A percentile compares a stretch with the other conserved stretches of the same genome.
phyloP scores from a whole-genome alignment of 2,113 vertebrate species.

The Jaculus jaculus region DNA sequence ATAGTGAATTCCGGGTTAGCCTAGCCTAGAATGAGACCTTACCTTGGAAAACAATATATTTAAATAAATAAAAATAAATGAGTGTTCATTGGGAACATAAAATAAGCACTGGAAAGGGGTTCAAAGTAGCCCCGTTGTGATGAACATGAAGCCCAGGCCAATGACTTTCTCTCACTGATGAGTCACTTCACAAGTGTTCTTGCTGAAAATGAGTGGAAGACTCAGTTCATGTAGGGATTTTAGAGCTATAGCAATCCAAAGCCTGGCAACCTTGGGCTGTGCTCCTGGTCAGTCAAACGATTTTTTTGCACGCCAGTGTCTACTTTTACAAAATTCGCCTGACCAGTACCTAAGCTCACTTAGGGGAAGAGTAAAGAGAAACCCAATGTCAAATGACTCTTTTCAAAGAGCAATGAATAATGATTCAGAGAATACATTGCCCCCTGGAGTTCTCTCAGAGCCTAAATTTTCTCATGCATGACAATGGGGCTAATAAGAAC shows the following conservation, averaged over 20 bases:
- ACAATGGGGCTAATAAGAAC: neutral
- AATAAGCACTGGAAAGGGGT: slow-evolving; percentile 57
- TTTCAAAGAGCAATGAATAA: neutral
- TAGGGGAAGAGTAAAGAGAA: slow-evolving; percentile 1
- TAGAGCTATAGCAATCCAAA: slow-evolving; percentile 47
- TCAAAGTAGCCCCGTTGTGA: slow-evolving; percentile 70
- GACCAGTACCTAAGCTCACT: neutral
- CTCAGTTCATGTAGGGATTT: neutral
- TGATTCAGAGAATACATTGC: neutral
- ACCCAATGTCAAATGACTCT: neutral
- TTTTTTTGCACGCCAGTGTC: neutral
- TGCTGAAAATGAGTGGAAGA: slow-evolving; percentile 3
- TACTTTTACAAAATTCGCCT: neutral
- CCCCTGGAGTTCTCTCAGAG: neutral
- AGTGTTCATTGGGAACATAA: slow-evolving; percentile 69
- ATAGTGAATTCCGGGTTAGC: no score
- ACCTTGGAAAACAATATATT: no score
- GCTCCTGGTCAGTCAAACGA: neutral
- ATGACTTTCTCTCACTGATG: slow-evolving; percentile 32
- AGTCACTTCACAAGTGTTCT: slow-evolving; percentile 64
- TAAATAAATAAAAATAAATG: no score
- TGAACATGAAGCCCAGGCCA: slow-evolving; percentile 75
- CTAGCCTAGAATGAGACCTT: no score
- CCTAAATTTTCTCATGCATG: slow-evolving; percentile 37
- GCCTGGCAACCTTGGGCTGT: slow-evolving; percentile 1